Conservation (phyloP, 2,797 vertebrate species). For the Mormyrus hasselquistii region DNA sequence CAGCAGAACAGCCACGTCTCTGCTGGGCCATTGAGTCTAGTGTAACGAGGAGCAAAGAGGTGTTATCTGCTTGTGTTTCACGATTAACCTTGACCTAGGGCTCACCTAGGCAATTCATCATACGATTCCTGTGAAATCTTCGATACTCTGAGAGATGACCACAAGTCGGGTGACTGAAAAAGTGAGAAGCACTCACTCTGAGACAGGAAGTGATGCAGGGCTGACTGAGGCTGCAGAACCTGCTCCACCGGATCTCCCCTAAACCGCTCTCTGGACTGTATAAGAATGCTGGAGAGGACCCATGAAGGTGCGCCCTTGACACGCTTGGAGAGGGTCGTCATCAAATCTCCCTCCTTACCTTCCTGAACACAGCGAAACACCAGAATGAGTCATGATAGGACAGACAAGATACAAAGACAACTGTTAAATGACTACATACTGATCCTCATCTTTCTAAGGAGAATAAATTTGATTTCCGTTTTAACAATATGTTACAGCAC, state of each 20-base stretch:
- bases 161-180: background rate
- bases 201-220: constrained; percentile 47
- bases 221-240: constrained; percentile 54
- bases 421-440: background rate
- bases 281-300: constrained; percentile 48
- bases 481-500: background rate
- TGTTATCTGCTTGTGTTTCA: background rate
- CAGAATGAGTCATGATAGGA: background rate
- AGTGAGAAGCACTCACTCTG: constrained; percentile 33
- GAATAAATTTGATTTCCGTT: background rate
- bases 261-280: constrained; percentile 48
- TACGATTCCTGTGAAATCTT: background rate
- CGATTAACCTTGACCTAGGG: background rate
- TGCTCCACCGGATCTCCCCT: constrained; percentile 28
- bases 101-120: background rate
- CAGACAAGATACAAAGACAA: background rate
- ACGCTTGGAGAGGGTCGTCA: constrained; percentile 29
- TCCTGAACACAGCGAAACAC: constrained; percentile 36
- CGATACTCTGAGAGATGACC: background rate
- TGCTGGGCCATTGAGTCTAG: background rate
- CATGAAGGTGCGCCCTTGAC: constrained; percentile 13
- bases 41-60: background rate
- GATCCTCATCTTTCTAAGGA: background rate
- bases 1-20: background rate
- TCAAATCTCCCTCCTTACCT: constrained; percentile 47